Evolutionary conservation across 2,113 vertebrate species (phyloP), one percentile per base, ranked within the genome.

Genomic region (Semicossyphus pulcher): DNA sequence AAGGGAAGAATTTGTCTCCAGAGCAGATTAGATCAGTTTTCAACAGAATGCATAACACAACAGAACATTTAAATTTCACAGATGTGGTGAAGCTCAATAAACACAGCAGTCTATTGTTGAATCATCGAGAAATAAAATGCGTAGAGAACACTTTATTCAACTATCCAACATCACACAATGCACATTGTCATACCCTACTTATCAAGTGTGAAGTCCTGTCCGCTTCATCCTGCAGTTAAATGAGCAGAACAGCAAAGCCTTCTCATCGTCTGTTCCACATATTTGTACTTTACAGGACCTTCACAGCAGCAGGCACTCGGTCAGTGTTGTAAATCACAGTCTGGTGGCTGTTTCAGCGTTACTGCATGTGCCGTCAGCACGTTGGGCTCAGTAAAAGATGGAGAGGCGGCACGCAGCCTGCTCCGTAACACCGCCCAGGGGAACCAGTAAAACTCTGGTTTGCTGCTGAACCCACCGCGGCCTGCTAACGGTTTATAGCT

Each of bases 371-470:
- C 76, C 60, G 51, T 87, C 84, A 76, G 68, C 76, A 44, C 49
- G 49, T 57, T 59, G 62, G 6, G 58, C 76, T 65, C 66, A 59
- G 80, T 85, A 80, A 91, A 88, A 87, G 80, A 90, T 76, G 85
- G 80, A 12, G 34, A 75, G 70, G 72, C 69, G 21, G 72, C 69
- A 26, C 51, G 58, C 63, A 47, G 72, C 16, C 47, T 29, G 4
- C 25, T 69, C 29, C 45, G 6, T 76, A 81, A 84, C 82, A 54
- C 81, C 62, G 81, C 87, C 85, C 84, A 59, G 69, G 87, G 89
- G 88, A 84, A 61, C 80, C 86, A 79, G 85, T 90, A 88, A 88
- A 90, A 81, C 45, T 14, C 78, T 76, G 79, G 54, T 68, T 49
- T 80, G 78, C 74, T 70, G 75, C 69, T 34, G 70, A 73, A 79